phyloP scores from a whole-genome alignment of 2,888 invertebrate genomes.

The Ennomos quercinarius region DNA sequence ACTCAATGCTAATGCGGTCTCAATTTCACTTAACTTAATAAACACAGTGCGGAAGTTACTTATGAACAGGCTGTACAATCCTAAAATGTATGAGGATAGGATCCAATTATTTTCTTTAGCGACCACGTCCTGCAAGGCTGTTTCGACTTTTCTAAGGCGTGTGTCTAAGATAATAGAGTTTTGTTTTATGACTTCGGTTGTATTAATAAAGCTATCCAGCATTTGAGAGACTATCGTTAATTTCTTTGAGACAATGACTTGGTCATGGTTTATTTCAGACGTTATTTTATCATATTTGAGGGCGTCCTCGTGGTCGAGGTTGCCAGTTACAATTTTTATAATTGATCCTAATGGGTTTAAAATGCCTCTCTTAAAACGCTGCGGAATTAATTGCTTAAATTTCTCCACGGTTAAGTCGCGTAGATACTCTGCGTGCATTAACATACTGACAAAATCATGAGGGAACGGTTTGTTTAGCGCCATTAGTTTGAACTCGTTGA shows the following conservation, averaged over 20 bases:
- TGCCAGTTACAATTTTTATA: no score
- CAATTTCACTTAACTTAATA: not conserved
- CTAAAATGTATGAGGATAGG: not conserved
- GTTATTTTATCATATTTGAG: no score
- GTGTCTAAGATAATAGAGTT: no score
- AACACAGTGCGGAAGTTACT: not conserved
- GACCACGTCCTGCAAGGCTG: not conserved
- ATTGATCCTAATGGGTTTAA: no score
- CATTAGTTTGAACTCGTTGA: not conserved
- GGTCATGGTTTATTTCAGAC: no score
- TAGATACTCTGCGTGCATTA: no score
- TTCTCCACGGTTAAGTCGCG: no score
- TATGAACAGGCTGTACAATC: not conserved
- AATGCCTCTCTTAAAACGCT: no score
- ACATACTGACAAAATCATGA: not conserved
- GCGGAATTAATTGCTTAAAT: no score
- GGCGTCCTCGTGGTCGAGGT: no score
- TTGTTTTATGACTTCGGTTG: not conserved
- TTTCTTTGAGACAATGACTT: not conserved
- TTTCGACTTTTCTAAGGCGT: no score
- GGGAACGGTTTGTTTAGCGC: not conserved
- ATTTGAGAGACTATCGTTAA: constrained; percentile 3
- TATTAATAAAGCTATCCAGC: constrained; percentile 10
- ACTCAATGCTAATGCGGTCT: not conserved
- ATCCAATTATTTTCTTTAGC: not conserved